Conservation (phyloP, 2,888 invertebrate genomes). For the Elegia similella region DNA sequence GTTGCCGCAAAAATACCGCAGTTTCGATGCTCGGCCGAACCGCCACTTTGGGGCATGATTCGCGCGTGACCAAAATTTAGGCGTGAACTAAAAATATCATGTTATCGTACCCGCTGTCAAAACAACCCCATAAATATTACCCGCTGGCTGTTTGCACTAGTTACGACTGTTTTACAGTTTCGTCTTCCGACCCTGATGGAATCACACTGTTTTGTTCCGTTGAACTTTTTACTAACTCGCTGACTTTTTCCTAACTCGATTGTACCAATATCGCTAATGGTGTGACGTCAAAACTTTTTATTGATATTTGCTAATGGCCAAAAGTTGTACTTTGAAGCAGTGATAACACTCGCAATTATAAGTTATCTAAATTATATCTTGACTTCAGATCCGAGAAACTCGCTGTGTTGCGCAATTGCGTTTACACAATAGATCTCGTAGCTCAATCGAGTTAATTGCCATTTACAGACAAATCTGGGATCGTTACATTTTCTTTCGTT, state of each 20-base stretch:
- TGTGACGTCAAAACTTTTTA: conserved; percentile 15
- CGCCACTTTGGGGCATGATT: conserved; percentile 26
- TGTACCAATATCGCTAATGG: conserved; percentile 17
- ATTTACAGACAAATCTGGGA: too few relatives aligned
- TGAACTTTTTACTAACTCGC: conserved; percentile 21
- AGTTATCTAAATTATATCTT: neutral
- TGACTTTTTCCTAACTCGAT: conserved; percentile 20
- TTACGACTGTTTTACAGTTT: conserved; percentile 45
- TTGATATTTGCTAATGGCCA: conserved; percentile 8
- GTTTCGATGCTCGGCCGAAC: conserved; percentile 15
- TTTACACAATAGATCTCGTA: neutral
- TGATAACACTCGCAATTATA: neutral
- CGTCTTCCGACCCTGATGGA: conserved; percentile 31
- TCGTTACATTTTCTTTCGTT: too few relatives aligned
- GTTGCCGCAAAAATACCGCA: conserved; percentile 3
- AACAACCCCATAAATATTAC: conserved; percentile 61
- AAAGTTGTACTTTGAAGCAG: conserved; percentile 4
- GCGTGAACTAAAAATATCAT: conserved; percentile 46
- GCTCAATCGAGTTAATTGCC: neutral
- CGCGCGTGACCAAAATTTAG: conserved; percentile 50
- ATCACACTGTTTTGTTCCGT: conserved; percentile 26
- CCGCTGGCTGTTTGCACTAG: conserved; percentile 41
- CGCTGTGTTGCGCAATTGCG: neutral
- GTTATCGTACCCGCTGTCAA: conserved; percentile 44
- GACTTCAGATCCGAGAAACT: neutral